Evolutionary conservation across 2,888 invertebrate genomes (phyloP), one percentile per base, ranked within the genome.

Genomic region (Furcula furcula): DNA sequence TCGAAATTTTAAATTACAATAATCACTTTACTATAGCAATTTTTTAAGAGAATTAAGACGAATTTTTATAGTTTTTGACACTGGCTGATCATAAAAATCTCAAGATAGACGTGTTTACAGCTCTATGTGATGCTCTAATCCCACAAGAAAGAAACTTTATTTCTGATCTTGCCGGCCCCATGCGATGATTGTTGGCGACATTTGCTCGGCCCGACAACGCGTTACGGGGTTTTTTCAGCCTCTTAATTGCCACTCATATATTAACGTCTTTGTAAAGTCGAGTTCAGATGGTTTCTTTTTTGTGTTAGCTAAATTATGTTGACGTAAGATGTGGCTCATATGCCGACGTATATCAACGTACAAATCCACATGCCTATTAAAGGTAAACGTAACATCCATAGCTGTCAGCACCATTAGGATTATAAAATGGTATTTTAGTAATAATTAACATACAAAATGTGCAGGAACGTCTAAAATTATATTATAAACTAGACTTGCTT

Each of bases 161-260:
- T 85, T 84, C 71, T 63, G 66, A 76, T 66, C 64, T 60, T 40
- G 31, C 45, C 42, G 63, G 73, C 77, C 80, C 76, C 83, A 79
- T 79, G 73, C 77, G 70, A 71, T 65, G 83, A 71, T 70, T 70
- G 72, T 65, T 65, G 63, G 59, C 67, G 74, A 72, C 76, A 70
- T 70, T 73, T 66, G 72, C 46, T 57, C 61, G 58, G 50, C 50
- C 40, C 41, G 46, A 38, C 38, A 23, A 40, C 52, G 48, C 57
- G 54, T 60, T 52, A 54, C 53, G 54, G 36, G n/a, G 60, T 77
- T 82, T 84, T 82, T 82, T 77, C 73, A 66, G 59, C 49, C 51
- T 55, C 66, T 76, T 85, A 83, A 85, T 86, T 83, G 77, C 75
- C 61, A 34, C 63, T 60, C 75, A 81, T 82, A 78, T 76, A 55